These are phyloP conservation scores for Philhelius pedissequus DNA, from an alignment of 2,888 invertebrate species.

Conservation along the genomic window DNA sequence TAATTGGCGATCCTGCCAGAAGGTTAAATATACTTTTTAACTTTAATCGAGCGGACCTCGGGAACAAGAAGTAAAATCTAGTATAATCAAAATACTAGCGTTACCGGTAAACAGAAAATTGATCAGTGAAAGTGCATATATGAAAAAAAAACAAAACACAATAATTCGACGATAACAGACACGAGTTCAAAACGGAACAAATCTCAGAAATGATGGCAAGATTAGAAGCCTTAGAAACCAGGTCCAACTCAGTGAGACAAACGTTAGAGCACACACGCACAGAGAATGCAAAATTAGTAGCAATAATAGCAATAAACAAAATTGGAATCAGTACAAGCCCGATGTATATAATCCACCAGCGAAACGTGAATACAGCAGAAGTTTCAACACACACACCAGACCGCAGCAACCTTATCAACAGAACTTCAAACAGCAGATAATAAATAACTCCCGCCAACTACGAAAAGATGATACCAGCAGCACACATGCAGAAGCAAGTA, in stretches of 20 bases:
- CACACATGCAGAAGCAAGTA: conserved; percentile 2
- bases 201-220: not conserved
- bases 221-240: not conserved
- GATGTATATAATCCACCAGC: no score
- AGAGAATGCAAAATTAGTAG: not conserved
- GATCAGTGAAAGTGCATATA: not conserved
- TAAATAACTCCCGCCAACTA: no score
- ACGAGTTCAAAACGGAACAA: not conserved
- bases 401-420: no score
- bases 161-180: not conserved
- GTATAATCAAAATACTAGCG: not conserved
- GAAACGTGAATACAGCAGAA: no score
- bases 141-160: not conserved
- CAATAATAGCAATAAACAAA: not conserved
- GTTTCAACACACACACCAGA: no score
- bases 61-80: not conserved
- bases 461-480: not conserved
- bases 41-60: not conserved
- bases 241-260: not conserved
- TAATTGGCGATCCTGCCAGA: not conserved
- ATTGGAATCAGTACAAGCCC: not conserved
- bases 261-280: not conserved
- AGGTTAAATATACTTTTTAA: not conserved
- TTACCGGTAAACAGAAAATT: not conserved
- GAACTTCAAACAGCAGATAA: no score